Evolutionary conservation across 2,113 vertebrate species (phyloP).

Genomic region (Nettapus auritus): DNA sequence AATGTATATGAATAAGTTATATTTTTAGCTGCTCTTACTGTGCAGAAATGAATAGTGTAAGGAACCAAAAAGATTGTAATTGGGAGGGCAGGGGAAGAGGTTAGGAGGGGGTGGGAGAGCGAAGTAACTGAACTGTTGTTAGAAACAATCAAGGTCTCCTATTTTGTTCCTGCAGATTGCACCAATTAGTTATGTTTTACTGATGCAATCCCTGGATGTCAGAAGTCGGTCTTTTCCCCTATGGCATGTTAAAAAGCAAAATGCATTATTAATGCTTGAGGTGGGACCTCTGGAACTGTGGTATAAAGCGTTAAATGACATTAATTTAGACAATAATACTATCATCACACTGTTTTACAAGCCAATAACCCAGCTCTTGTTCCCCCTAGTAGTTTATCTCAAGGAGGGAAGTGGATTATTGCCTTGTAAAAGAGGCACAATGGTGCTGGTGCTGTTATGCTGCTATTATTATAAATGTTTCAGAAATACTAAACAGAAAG

Average conservation of each 20-base stretch:
- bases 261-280: constrained; percentile 52
- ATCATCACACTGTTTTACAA: constrained; percentile 63
- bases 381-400: constrained; percentile 60
- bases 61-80: neutral
- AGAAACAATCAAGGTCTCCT: neutral
- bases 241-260: constrained; percentile 48
- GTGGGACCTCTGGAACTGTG: constrained; percentile 43
- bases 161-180: neutral
- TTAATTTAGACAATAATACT: constrained; percentile 70
- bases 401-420: constrained; percentile 57
- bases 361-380: constrained; percentile 52
- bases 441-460: neutral
- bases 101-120: neutral
- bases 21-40: neutral
- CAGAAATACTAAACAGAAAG: neutral
- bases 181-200: constrained; percentile 32
- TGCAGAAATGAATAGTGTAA: neutral
- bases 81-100: neutral
- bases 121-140: neutral
- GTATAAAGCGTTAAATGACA: constrained; percentile 55
- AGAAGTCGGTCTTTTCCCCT: constrained; percentile 3
- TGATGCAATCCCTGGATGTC: neutral
- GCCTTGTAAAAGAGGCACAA: constrained; percentile 54
- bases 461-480: neutral
- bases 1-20: neutral